A percentile compares a stretch with the other conserved stretches of the same genome.
These are phyloP conservation scores for Agrochola macilenta DNA, from an alignment of 2,888 invertebrate genomes.

Conservation along the genomic window DNA sequence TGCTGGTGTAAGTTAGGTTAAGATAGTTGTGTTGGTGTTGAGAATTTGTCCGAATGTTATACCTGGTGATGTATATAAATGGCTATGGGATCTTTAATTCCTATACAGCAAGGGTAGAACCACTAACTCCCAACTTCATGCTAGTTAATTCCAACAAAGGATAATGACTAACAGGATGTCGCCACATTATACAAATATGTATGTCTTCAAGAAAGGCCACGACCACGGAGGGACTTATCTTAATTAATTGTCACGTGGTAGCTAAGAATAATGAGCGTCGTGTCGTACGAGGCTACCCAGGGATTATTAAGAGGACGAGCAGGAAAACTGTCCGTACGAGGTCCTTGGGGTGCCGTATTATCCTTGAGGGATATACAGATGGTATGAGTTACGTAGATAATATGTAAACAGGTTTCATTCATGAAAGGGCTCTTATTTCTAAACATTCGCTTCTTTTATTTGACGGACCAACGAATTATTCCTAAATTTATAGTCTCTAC, in stretches of 20 bases:
- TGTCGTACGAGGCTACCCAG: conserved; percentile 25
- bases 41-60: too few relatives aligned
- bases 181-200: conserved; percentile 19
- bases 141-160: conserved; percentile 18
- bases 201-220: conserved; percentile 17
- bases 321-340: conserved; percentile 5
- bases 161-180: conserved; percentile 20
- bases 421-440: background rate
- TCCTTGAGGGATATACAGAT: conserved; percentile 1
- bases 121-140: background rate
- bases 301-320: conserved; percentile 25
- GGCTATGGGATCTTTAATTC: background rate
- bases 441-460: background rate
- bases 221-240: conserved; percentile 23
- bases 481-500: background rate
- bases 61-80: background rate
- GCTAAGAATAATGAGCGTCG: conserved; percentile 44
- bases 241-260: conserved; percentile 52
- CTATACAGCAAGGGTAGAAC: background rate
- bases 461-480: background rate
- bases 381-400: background rate
- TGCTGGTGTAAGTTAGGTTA: too few relatives aligned
- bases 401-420: background rate
- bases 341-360: background rate
- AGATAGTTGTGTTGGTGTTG: too few relatives aligned